A percentile compares a stretch with the other conserved stretches of the same genome.
phyloP scores from a whole-genome alignment of 2,888 invertebrate species.

The Rhimphoctona megacephalus region DNA sequence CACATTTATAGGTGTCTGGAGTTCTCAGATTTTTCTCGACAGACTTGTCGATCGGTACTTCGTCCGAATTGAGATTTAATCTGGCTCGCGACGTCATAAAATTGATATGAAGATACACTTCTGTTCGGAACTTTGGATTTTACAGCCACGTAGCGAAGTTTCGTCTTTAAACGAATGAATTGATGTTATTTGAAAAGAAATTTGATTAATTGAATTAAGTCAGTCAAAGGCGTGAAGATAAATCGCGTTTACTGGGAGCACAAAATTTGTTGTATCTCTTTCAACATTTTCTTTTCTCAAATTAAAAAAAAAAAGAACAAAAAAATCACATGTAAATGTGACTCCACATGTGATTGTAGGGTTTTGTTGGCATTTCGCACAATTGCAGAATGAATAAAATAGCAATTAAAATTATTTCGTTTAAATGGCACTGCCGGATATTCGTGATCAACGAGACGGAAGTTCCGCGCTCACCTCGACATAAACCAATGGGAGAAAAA shows the following conservation, averaged over 20 bases:
- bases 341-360: neutral
- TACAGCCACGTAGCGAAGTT: neutral
- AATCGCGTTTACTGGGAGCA: neutral
- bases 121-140: neutral
- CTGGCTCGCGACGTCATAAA: neutral
- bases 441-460: slow-evolving; percentile 68
- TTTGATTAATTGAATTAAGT: neutral
- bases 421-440: slow-evolving; percentile 23
- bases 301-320: neutral
- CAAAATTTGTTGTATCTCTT: neutral
- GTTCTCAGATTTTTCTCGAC: slow-evolving; percentile 17
- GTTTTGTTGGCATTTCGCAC: slow-evolving; percentile 1
- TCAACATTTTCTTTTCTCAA: neutral
- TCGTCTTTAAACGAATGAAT: neutral
- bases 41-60: slow-evolving; percentile 16
- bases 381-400: slow-evolving; percentile 42
- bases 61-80: slow-evolving; percentile 5
- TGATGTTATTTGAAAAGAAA: neutral
- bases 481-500: slow-evolving; percentile 6
- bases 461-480: slow-evolving; percentile 26
- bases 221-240: neutral
- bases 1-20: slow-evolving; percentile 1
- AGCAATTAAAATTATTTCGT: slow-evolving; percentile 54
- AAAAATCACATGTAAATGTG: neutral
- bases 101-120: neutral